Conservation (phyloP, 1,140 invertebrate genomes). For the Teleogryllus occipitalis region DNA sequence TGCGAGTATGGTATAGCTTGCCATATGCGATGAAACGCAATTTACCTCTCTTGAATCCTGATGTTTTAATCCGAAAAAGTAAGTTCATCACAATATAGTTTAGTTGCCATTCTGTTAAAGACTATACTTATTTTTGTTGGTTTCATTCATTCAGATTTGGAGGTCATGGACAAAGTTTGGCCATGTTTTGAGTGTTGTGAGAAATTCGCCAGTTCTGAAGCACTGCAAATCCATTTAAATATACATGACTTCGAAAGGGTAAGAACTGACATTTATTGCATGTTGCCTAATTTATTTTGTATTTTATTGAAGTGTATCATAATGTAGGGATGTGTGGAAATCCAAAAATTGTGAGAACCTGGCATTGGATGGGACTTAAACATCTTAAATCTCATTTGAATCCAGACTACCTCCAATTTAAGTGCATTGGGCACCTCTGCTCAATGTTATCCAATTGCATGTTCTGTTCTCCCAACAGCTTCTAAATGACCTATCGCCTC, state of each 20-base stretch:
- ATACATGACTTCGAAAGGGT: constrained; percentile 38
- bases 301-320: too few species aligned
- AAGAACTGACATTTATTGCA: background rate
- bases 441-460: too few species aligned
- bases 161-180: constrained; percentile 30
- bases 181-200: constrained; percentile 53
- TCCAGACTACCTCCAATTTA: too few species aligned
- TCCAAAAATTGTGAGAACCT: too few species aligned
- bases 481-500: too few species aligned
- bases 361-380: too few species aligned
- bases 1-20: constrained; percentile 54
- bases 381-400: too few species aligned
- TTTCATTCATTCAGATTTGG: background rate
- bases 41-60: constrained; percentile 34
- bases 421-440: too few species aligned
- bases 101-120: background rate
- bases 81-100: background rate
- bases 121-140: background rate
- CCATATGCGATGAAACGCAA: constrained; percentile 47
- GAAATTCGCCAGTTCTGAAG: constrained; percentile 44
- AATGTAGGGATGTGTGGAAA: too few species aligned
- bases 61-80: constrained; percentile 31
- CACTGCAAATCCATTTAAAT: constrained; percentile 47
- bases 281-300: too few species aligned
- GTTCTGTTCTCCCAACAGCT: too few species aligned